Base-by-base conservation (phyloP, 2,797 vertebrate species). In the Bradypodion pumilum region DNA sequence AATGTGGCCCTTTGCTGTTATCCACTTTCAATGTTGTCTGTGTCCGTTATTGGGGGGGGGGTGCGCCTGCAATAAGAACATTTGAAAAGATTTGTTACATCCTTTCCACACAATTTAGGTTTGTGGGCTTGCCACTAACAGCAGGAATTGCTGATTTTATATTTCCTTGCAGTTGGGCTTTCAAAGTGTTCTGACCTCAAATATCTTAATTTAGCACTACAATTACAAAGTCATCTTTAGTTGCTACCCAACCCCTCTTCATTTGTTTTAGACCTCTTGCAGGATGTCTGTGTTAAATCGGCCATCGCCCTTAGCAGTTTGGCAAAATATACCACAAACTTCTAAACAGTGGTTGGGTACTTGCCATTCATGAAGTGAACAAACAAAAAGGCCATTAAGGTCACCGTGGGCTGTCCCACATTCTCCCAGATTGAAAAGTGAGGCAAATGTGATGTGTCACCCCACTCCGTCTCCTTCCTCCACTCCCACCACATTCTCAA, bases 361-460 rank as follows among this genome's bases (percentile, higher is more conserved):
- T 89, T 70, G 10, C 83, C 81, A 74, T 89, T 81, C 80, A 86
- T 76, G 85, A 79, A 73, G 60, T 82, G 84, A 81, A 86, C 89
- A 93, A 92, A 92, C 84, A 91, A 42, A 90, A 88, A 93, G 79
- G 73, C 29, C 91, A 90, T 91, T 90, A 89, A 91, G 90, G 91
- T 90, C 87, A 88, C 90, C 83, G 86, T 78, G 60, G 81, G 81
- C 89, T 84, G 40, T 92, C 91, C 86, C 87, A 66, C 75, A 52
- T 70, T 88, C 76, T 70, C 29, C 23, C 85, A 77, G 87, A 87
- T 0, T 2, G 65, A 32, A 82, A 89, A 16, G 69, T 81, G 56
- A 85, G 49, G 32, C 35, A 5, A 73, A 59, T 52, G 82, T 89
- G 29, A 82, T 92, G 52, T 90, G 88, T 85, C 80, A 91, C 89